Percentiles rank a stretch among this genome's conserved stretches.
Conservation (phyloP, 2,888 invertebrate species). For the Apotomis betuletana region DNA sequence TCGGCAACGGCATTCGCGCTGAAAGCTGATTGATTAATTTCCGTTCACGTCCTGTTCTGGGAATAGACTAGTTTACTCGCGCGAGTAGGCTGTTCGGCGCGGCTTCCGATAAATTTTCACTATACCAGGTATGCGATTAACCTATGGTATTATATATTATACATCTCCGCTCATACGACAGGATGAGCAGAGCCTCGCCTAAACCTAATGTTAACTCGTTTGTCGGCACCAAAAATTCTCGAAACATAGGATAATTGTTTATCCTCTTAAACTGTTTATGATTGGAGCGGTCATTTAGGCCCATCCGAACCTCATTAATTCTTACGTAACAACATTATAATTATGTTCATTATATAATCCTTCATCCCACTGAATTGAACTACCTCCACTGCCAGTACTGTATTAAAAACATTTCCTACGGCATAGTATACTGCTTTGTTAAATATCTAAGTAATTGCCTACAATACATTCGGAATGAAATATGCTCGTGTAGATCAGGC, state of each 20-base stretch:
- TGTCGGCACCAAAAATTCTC: slow-evolving; percentile 33
- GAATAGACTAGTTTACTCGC: slow-evolving; percentile 46
- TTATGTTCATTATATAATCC: slow-evolving; percentile 35
- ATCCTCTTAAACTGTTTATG: slow-evolving; percentile 46
- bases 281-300: slow-evolving; percentile 47
- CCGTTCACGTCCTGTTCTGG: slow-evolving; percentile 57
- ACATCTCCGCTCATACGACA: background rate
- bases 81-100: slow-evolving; percentile 23
- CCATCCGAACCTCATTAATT: slow-evolving; percentile 39
- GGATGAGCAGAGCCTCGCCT: background rate
- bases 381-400: background rate
- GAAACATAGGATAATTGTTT: slow-evolving; percentile 32
- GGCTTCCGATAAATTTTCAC: slow-evolving; percentile 13
- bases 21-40: slow-evolving; percentile 67
- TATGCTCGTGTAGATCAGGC: slow-evolving; percentile 44
- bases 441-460: slow-evolving; percentile 48
- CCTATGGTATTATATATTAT: background rate
- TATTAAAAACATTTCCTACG: slow-evolving; percentile 30
- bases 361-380: no score
- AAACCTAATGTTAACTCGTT: slow-evolving; percentile 25
- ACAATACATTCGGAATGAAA: slow-evolving; percentile 49
- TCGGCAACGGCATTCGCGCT: slow-evolving; percentile 53
- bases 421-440: slow-evolving; percentile 42
- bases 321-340: slow-evolving; percentile 51
- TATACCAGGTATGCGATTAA: background rate